phyloP scores from a whole-genome alignment of 2,888 invertebrate genomes.

The Yponomeuta evonymella region DNA sequence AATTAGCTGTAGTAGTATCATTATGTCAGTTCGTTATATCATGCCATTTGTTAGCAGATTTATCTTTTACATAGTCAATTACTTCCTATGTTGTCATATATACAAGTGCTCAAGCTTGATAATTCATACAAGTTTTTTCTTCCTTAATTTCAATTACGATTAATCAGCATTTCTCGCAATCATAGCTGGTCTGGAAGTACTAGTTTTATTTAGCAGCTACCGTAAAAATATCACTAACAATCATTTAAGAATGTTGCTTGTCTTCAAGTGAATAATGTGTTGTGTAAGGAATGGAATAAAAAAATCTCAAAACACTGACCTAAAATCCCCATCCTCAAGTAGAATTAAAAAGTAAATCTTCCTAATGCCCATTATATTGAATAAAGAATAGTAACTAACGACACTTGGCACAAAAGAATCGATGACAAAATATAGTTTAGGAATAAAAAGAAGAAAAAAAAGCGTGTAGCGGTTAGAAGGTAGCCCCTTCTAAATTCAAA shows the following conservation, averaged over 20 bases:
- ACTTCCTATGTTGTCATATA: not conserved
- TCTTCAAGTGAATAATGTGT: not conserved
- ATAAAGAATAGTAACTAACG: conserved; percentile 25
- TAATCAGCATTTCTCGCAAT: too few species aligned
- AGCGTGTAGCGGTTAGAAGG: conserved; percentile 49
- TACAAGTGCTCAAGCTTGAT: too few species aligned
- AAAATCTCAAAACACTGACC: conserved; percentile 4
- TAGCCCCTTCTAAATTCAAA: conserved; percentile 42
- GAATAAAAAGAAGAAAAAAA: conserved; percentile 32
- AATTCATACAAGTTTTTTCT: too few species aligned
- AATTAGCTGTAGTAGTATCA: not conserved
- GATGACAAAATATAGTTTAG: conserved; percentile 35
- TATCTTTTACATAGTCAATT: not conserved
- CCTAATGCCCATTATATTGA: conserved; percentile 29
- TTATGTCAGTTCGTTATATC: not conserved
- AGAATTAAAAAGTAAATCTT: conserved; percentile 35
- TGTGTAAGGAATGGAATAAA: not conserved
- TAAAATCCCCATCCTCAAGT: not conserved
- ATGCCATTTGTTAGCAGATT: not conserved
- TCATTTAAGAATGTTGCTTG: too few species aligned
- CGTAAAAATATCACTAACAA: too few species aligned
- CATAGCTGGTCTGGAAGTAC: too few species aligned
- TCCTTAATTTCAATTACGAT: too few species aligned
- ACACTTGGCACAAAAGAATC: conserved; percentile 25
- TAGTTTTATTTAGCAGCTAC: too few species aligned